Evolutionary conservation across 2,797 vertebrate species (phyloP), one percentile per base, ranked within the genome.

Genomic region (Sorex maritimensis): DNA sequence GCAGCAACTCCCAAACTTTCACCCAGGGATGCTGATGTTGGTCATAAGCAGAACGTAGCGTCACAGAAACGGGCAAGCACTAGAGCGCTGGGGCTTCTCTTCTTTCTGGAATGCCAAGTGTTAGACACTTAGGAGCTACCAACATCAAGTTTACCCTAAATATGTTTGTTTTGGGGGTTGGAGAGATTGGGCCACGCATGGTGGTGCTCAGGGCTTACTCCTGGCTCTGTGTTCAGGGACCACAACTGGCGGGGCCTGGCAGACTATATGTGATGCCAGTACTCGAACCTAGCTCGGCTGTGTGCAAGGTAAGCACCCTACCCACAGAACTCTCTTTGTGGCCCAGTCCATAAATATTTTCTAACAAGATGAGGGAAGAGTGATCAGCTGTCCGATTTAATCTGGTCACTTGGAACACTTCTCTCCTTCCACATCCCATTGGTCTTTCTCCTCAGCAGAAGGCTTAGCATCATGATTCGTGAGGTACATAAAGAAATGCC

Each of bases 401-500:
- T 26, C 26, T 17, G 34, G 11, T 15, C 78, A 24, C 28, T 74
- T 77, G 21, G 13, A n/a, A 34, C n/a, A 71, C 38, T 55, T 94
- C 82, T 82, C 49, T 34, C 52, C 49, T 65, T 8, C 1, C 23
- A 44, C 77, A 58, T 17, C 26, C 34, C 12, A 55, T 71, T 84
- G 4, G 38, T 92, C n/a, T 69, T 28, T 79, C 69, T 89, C 67
- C 13, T 74, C 52, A 58, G 81, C 73, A 91, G 63, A 41, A 68
- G 65, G 34, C 63, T 72, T 14, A 67, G 89, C 78, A 90, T 74
- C 84, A 23, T 61, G 58, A 46, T 81, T 86, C 41, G 78, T 82
- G 95, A 92, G 30, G 92, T 58, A 82, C 49, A 85, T 73, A 52
- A 24, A 30, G 81, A 55, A 55, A 19, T 94, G 94, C 86, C 91